phyloP scores from a whole-genome alignment of 1,140 invertebrate species.

The Zaprionus lachaisei region DNA sequence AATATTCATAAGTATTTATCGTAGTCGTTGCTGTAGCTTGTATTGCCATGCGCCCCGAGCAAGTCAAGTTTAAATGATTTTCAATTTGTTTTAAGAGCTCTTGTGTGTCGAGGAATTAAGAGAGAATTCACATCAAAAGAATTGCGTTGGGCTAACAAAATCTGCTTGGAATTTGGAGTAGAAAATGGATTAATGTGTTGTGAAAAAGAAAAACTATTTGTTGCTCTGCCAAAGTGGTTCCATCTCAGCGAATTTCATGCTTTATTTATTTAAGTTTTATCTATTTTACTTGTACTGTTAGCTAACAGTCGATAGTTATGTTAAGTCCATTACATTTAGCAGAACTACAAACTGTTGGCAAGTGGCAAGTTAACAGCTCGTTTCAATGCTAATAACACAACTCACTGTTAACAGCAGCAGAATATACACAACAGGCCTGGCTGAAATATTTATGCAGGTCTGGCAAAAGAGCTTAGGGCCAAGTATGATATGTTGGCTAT shows the following conservation, averaged over 20 bases:
- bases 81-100: not conserved
- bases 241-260: not conserved
- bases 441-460: not conserved
- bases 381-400: not conserved
- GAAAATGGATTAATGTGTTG: not conserved
- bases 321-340: no score
- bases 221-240: no score
- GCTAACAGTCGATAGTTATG: no score
- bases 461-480: not conserved
- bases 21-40: not conserved
- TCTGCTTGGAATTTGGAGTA: not conserved
- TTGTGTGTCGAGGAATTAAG: not conserved
- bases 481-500: slow-evolving; percentile 9
- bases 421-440: not conserved
- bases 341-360: not conserved
- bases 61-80: slow-evolving; percentile 22
- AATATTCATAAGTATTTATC: slow-evolving; percentile 6
- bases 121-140: slow-evolving; percentile 4
- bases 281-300: not conserved
- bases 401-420: not conserved
- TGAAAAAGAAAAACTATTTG: not conserved
- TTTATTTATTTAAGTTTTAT: not conserved
- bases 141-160: not conserved
- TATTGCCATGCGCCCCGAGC: not conserved
- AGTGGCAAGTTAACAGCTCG: not conserved